phyloP scores from a whole-genome alignment of 2,888 invertebrate genomes.

The Scaptomyza polygonia region DNA sequence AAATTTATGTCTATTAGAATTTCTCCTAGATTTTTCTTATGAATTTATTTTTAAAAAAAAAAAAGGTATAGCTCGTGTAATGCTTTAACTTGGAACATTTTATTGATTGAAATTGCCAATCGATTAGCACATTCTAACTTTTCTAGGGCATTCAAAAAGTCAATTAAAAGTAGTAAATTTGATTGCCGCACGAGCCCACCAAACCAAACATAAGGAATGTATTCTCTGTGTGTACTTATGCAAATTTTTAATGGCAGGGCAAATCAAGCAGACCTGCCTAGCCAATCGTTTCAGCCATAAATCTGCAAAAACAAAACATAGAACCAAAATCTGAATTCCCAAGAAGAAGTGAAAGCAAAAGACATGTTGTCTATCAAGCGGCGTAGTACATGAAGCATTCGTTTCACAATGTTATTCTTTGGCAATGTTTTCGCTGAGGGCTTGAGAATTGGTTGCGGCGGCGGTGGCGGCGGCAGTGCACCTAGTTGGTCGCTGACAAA shows the following conservation, averaged over 20 bases:
- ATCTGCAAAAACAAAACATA: slow-evolving; percentile 43
- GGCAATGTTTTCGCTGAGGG: slow-evolving; percentile 32
- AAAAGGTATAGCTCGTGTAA: no score
- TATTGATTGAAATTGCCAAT: no score
- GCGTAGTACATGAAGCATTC: slow-evolving; percentile 45
- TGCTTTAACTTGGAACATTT: no score
- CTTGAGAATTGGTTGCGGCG: no score
- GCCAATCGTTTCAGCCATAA: slow-evolving; percentile 50
- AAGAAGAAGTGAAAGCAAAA: not conserved
- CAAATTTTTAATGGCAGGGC: slow-evolving; percentile 60
- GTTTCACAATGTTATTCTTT: slow-evolving; percentile 53
- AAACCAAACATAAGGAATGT: slow-evolving; percentile 18
- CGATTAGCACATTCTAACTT: not conserved
- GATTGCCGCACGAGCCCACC: slow-evolving; percentile 16
- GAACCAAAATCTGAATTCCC: not conserved
- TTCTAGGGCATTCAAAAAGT: slow-evolving; percentile 33
- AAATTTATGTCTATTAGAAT: no score
- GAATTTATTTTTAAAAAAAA: no score
- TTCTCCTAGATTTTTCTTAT: no score
- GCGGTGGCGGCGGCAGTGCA: not conserved
- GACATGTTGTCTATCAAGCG: slow-evolving; percentile 42
- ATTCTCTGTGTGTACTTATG: slow-evolving; percentile 49
- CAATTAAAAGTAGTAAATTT: slow-evolving; percentile 13
- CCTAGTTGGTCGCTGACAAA: slow-evolving; percentile 53
- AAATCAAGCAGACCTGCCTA: slow-evolving; percentile 45